Percentiles rank a stretch among this genome's conserved stretches.
Conservation (phyloP, 2,888 invertebrate genomes). For the Argyresthia goedartella region DNA sequence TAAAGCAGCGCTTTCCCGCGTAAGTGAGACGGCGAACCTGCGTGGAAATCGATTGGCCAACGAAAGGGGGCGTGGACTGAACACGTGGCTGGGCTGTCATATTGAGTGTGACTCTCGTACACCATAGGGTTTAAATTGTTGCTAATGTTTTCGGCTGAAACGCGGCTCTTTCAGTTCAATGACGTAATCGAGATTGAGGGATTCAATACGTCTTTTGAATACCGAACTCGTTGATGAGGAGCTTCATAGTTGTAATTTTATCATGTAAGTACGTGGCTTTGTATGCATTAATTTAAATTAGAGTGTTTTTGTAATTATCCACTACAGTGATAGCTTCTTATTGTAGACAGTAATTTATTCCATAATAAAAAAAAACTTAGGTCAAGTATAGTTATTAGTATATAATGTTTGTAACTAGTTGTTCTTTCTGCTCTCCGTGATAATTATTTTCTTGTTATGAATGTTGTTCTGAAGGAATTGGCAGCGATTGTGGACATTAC, state of each 20-base stretch:
- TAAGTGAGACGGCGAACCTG: constrained; percentile 37
- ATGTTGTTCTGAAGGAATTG: too few relatives aligned
- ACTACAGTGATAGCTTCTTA: not conserved
- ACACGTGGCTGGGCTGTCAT: constrained; percentile 44
- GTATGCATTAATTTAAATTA: not conserved
- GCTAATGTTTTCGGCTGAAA: constrained; percentile 19
- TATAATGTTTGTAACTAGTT: too few relatives aligned
- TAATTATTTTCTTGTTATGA: too few relatives aligned
- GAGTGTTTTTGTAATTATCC: not conserved
- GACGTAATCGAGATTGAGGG: constrained; percentile 23
- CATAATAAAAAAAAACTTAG: too few relatives aligned
- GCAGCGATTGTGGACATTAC: too few relatives aligned
- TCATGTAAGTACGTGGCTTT: not conserved
- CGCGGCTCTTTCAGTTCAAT: not conserved
- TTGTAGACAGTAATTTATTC: too few relatives aligned
- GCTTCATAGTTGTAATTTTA: not conserved
- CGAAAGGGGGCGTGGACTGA: constrained; percentile 54
- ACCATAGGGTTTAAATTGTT: constrained; percentile 33
- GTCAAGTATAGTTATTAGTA: too few relatives aligned
- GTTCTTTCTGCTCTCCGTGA: too few relatives aligned
- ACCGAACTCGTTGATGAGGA: not conserved
- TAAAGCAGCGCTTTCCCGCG: constrained; percentile 36
- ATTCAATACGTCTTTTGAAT: not conserved
- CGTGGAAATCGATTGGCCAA: constrained; percentile 59
- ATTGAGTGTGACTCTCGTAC: constrained; percentile 21